Evolutionary conservation across 2,797 vertebrate genomes (phyloP).

Genomic region (Sebastes oblongus): DNA sequence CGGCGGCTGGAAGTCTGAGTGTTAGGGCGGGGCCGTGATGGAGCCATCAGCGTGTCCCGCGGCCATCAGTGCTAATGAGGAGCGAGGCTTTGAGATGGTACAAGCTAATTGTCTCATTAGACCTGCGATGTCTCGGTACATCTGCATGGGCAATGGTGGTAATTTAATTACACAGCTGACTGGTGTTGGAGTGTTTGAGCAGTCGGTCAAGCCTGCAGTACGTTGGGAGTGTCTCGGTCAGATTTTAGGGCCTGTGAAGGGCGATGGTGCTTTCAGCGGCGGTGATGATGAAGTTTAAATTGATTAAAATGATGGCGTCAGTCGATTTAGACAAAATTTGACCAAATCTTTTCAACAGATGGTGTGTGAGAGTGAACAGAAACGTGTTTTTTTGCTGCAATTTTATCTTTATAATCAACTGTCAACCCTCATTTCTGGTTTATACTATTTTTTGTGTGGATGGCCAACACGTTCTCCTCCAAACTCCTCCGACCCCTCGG

Average conservation of each 20-base stretch:
- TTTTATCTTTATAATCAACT: too few relatives aligned
- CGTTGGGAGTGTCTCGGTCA: neutral
- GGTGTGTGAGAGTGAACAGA: neutral
- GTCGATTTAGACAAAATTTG: neutral
- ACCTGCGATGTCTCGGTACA: constrained; percentile 41
- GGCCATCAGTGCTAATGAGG: constrained; percentile 51
- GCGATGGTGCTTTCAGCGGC: neutral
- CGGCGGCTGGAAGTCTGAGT: constrained; percentile 23
- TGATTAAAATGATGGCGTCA: neutral
- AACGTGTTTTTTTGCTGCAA: too few relatives aligned
- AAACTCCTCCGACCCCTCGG: too few relatives aligned
- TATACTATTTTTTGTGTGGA: too few relatives aligned
- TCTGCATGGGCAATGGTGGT: constrained; percentile 24
- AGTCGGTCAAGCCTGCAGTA: neutral
- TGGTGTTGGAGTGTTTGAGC: constrained; percentile 14
- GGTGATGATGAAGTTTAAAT: neutral
- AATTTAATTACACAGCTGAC: constrained; percentile 57
- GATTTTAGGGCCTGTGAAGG: constrained; percentile 34
- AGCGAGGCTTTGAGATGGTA: constrained; percentile 41
- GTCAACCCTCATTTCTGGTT: neutral
- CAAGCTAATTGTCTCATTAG: constrained; percentile 63
- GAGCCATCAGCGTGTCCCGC: constrained; percentile 21
- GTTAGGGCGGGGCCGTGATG: constrained; percentile 20
- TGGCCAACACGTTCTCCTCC: too few relatives aligned
- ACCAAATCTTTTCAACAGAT: neutral